phyloP scores from a whole-genome alignment of 2,797 vertebrate species.

The Neomorphus geoffroyi region DNA sequence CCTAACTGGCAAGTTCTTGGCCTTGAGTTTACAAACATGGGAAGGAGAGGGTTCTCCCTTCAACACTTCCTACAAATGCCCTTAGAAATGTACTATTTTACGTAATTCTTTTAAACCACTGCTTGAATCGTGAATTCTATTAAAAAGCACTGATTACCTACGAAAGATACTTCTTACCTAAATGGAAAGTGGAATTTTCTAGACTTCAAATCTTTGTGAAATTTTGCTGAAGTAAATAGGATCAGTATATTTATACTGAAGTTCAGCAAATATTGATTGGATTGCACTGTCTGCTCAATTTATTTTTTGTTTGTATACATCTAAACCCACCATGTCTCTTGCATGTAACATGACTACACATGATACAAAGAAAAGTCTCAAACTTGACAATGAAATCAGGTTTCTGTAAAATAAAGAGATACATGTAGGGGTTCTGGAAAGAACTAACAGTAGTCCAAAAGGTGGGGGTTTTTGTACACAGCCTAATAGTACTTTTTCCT shows the following conservation, averaged over 20 bases:
- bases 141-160: not conserved
- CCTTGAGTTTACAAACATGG: not conserved
- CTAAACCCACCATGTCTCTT: not conserved
- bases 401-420: not conserved
- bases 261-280: not conserved
- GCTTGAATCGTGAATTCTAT: not conserved
- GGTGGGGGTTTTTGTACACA: not conserved
- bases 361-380: not conserved
- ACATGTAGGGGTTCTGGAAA: not conserved
- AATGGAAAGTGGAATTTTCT: not conserved
- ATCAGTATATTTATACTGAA: not conserved
- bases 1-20: not conserved
- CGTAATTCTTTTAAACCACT: not conserved
- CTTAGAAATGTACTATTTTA: not conserved
- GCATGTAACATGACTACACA: not conserved
- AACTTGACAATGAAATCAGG: not conserved
- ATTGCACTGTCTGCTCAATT: not conserved
- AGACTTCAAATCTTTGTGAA: not conserved
- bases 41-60: not conserved
- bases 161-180: not conserved
- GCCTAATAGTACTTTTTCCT: not conserved
- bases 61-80: slow-evolving; percentile 22
- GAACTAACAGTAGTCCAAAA: not conserved
- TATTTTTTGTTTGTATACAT: not conserved
- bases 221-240: not conserved